A percentile compares a stretch with the other conserved stretches of the same genome.
Evolutionary conservation across 2,888 invertebrate genomes (phyloP).

Genomic region (Cantharis flavilabris): DNA sequence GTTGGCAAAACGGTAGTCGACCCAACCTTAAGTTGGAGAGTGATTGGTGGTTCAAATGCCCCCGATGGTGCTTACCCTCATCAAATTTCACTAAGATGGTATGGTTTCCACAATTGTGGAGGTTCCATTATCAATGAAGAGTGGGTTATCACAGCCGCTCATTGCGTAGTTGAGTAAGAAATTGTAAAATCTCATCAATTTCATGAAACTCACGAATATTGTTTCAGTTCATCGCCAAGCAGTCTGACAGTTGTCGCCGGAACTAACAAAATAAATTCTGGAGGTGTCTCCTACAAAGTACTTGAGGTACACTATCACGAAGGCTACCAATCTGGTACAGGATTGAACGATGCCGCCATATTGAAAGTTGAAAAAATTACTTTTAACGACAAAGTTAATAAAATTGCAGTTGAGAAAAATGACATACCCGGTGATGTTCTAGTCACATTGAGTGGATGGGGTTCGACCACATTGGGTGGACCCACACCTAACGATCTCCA

Average conservation of each 20-base stretch:
- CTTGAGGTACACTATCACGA: neutral
- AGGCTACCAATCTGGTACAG: neutral
- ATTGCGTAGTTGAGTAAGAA: slow-evolving; percentile 33
- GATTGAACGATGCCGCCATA: neutral
- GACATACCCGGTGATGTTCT: slow-evolving; percentile 11
- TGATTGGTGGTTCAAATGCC: slow-evolving; percentile 33
- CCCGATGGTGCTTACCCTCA: slow-evolving; percentile 37
- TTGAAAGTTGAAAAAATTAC: slow-evolving; percentile 9
- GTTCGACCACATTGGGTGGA: slow-evolving; percentile 43
- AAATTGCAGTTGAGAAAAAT: slow-evolving; percentile 18
- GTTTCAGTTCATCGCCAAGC: neutral
- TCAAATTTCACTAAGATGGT: slow-evolving; percentile 44
- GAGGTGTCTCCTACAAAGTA: neutral
- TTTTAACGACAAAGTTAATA: slow-evolving; percentile 20
- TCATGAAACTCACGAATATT: neutral
- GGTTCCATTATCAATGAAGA: slow-evolving; percentile 35
- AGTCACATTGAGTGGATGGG: slow-evolving; percentile 30
- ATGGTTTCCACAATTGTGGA: slow-evolving; percentile 40
- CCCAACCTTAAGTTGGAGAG: neutral
- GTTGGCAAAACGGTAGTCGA: neutral
- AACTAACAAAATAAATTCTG: neutral
- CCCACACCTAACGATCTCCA: slow-evolving; percentile 60
- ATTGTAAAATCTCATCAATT: neutral
- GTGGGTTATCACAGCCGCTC: slow-evolving; percentile 43
- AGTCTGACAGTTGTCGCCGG: neutral